A percentile compares a stretch with the other conserved stretches of the same genome.
These are phyloP conservation scores for Harpegnathos saltator DNA, from an alignment of 1,140 invertebrate species.

Conservation along the genomic window DNA sequence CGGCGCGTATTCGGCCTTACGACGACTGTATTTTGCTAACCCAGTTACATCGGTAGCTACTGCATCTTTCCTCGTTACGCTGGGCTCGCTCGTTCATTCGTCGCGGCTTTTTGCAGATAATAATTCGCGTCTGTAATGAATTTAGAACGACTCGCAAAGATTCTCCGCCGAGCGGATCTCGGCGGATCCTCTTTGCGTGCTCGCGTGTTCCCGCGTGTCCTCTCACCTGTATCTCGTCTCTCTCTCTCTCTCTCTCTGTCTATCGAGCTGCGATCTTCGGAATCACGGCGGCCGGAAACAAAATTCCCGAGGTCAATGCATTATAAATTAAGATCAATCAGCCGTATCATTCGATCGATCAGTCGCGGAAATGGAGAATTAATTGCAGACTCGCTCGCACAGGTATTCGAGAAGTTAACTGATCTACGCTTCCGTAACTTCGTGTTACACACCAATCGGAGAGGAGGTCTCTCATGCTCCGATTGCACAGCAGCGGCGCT, in stretches of 20 bases:
- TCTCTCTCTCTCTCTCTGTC: too few relatives aligned
- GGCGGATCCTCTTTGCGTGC: too few relatives aligned
- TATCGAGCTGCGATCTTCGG: too few relatives aligned
- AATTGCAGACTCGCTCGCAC: neutral
- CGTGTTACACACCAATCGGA: neutral
- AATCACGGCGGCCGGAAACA: too few relatives aligned
- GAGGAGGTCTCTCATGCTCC: neutral
- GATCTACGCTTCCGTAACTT: neutral
- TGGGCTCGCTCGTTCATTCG: neutral
- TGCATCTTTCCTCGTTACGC: neutral
- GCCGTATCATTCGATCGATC: neutral
- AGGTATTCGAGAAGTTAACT: neutral
- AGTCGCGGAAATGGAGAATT: neutral
- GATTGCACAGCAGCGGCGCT: neutral
- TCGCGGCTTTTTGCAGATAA: neutral
- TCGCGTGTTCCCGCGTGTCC: neutral
- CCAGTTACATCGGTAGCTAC: neutral
- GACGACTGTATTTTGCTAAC: conserved; percentile 5
- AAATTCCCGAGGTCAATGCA: too few relatives aligned
- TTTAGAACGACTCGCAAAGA: neutral
- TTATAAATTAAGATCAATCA: neutral
- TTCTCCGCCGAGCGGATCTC: neutral
- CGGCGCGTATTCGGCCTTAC: neutral
- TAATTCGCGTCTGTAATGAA: neutral
- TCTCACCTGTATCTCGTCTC: too few relatives aligned